Base-by-base conservation (phyloP, 2,888 invertebrate genomes). In the Drosophila hamatofila region DNA sequence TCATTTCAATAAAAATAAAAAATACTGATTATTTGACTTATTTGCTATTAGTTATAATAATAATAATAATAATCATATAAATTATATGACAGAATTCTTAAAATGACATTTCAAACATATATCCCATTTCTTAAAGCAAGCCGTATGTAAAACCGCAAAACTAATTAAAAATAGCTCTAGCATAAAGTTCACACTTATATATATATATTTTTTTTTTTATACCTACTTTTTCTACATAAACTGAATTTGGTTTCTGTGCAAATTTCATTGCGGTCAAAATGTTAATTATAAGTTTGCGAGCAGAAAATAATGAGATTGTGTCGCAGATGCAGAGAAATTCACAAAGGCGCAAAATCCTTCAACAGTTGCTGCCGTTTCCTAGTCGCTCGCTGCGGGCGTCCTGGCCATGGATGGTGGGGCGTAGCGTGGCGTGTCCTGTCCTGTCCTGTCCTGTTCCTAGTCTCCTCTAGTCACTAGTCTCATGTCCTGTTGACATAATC, bases 401-500 rank as follows among this genome's bases (percentile, higher is more conserved):
- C 61, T 18, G n/a, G 11, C n/a, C 27, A n/a, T 11, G 27, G 4
- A 1, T 1, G 18, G 44, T 11, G 7, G 4, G n/a, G 11, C 48
- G 9, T 11, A n/a, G 5, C 48, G 12, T 18, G 33, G 21, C 49
- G 33, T 8, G 33, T 7, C 48, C 7, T 12, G 18, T 21, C 33
- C 5, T 33, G 39, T 46, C 39, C n/a, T 67, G 63, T 67, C 60
- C 59, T 39, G 46, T 42, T 54, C 44, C 49, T 30, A 66, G 59
- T 56, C 57, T 21, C 21, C 18, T 30, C 21, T 14, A 30, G 46
- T 54, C 55, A 16, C 46, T 27, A 8, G 48, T 27, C 48, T 27
- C 65, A 60, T 56, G 69, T 77, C 72, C 78, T 85, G 90, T 89
- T 88, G 88, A 86, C 88, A 90, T 90, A 90, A 89, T 90, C 90